Evolutionary conservation across 1,140 invertebrate species (phyloP), one percentile per base, ranked within the genome.

Genomic region (Drepana arcuata): DNA sequence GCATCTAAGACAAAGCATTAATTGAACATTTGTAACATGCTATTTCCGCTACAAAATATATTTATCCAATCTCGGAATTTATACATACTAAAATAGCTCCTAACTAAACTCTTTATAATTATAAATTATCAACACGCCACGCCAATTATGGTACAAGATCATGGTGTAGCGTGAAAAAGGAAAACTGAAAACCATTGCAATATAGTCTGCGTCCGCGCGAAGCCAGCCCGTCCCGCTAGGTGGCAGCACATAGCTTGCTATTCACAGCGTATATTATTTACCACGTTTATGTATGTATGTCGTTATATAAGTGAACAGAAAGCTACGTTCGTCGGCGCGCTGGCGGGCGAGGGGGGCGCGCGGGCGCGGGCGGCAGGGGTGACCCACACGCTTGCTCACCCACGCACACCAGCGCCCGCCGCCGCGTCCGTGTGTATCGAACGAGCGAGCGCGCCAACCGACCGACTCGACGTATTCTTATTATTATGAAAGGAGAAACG

Each of bases 401-500:
- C 47, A 50, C 68, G 41, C 65, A 69, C 72, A 77, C 74, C 45
- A 4, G 6, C 39, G 30, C 30, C 16, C 27, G 29, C 33, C 59
- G 64, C 59, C 67, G 24, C 48, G 64, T 71, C 54, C 56, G 54
- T 52, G 67, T 58, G 44, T 62, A 65, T 62, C 60, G 63, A 69
- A 48, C 64, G 56, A 68, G 46, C 68, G 55, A 62, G 61, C 62
- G 63, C 68, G 63, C 65, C 61, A 70, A 57, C 71, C 63, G 61
- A 70, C 65, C 67, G 69, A 70, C 69, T 67, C 77, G 64, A 59
- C 68, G 73, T 81, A 81, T 81, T 81, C 74, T 81, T 81, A 81
- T 81, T 81, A 81, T 78, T 77, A 81, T 79, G 77, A 81, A 81
- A 81, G 74, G 73, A 81, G 77, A 81, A 81, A 81, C 77, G 74